Percentiles rank a stretch among this genome's conserved stretches.
These are phyloP conservation scores for Tupaia chinensis DNA, from an alignment of 2,113 vertebrate genomes.

Conservation along the genomic window DNA sequence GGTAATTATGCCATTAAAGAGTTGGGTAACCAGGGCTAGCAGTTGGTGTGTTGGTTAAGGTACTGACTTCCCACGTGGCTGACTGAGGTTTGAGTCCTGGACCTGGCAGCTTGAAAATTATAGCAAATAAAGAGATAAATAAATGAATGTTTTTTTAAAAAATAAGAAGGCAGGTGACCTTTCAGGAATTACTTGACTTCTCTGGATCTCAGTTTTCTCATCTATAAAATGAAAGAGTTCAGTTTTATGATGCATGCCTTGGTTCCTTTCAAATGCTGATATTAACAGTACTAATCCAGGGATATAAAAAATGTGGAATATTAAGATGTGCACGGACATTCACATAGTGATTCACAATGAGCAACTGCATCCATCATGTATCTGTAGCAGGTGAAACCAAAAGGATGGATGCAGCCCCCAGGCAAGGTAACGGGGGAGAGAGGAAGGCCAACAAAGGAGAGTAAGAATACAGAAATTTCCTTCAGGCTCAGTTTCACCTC, in stretches of 20 bases:
- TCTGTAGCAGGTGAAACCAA: background rate
- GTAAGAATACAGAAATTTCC: background rate
- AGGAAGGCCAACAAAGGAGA: background rate
- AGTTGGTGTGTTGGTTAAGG: too few species aligned
- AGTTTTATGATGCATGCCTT: background rate
- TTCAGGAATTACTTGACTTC: background rate
- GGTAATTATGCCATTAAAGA: background rate
- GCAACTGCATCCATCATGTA: background rate
- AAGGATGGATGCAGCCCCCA: background rate
- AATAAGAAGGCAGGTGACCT: background rate
- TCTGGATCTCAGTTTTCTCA: background rate
- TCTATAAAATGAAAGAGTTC: background rate
- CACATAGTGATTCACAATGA: background rate
- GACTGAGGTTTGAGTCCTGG: too few species aligned
- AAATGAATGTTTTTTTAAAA: too few species aligned
- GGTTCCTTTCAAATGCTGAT: background rate
- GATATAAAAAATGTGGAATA: background rate
- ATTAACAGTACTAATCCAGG: background rate
- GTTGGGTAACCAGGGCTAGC: too few species aligned
- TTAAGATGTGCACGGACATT: background rate
- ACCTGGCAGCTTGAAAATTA: too few species aligned
- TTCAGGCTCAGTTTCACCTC: background rate
- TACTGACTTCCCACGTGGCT: too few species aligned
- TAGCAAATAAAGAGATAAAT: too few species aligned
- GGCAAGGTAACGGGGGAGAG: background rate